Conservation (phyloP, 2,888 invertebrate genomes). For the Megalurothrips usitatus region DNA sequence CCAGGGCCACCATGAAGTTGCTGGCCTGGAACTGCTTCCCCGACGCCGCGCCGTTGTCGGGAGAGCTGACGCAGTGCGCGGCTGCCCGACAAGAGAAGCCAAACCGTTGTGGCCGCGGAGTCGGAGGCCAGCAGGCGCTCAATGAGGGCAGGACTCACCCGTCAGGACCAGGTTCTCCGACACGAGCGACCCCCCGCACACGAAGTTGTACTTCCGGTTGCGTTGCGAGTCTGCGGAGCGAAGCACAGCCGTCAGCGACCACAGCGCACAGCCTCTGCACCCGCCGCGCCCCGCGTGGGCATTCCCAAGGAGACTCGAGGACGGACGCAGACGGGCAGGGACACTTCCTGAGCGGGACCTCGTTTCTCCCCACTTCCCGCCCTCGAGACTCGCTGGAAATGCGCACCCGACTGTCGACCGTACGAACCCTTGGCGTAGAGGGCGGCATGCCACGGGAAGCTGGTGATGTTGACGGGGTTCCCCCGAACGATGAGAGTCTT, state of each 20-base stretch:
- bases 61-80: background rate
- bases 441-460: conserved; percentile 2
- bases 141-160: background rate
- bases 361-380: too few species aligned
- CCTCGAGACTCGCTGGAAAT: too few species aligned
- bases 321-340: too few species aligned
- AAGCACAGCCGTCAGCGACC: too few species aligned
- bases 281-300: too few species aligned
- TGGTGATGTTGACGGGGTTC: background rate
- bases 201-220: background rate
- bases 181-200: background rate
- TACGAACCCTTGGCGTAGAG: background rate
- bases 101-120: background rate
- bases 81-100: background rate
- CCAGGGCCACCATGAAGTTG: conserved; percentile 10
- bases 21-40: background rate
- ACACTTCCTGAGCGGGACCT: too few species aligned
- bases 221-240: too few species aligned
- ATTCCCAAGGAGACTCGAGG: too few species aligned
- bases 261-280: too few species aligned
- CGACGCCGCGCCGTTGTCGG: too few species aligned
- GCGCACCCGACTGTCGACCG: too few species aligned
- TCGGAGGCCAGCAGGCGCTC: background rate
- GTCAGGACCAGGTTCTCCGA: background rate
- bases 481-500: background rate